Percentiles rank a stretch among this genome's conserved stretches.
These are phyloP conservation scores for Phoeniculus purpureus DNA, from an alignment of 2,797 vertebrate genomes.

Conservation along the genomic window DNA sequence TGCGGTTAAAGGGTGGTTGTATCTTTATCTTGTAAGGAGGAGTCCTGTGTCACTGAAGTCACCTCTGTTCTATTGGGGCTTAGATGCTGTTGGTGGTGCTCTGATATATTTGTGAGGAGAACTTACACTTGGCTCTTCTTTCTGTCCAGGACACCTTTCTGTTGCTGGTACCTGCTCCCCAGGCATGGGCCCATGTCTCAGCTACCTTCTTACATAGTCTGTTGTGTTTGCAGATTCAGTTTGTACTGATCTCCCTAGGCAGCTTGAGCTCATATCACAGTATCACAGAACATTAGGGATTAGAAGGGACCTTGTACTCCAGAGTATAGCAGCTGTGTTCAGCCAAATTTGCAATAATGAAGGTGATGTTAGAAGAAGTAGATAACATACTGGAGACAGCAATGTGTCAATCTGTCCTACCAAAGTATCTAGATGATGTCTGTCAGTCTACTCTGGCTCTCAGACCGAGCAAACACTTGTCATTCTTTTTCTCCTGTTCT, in stretches of 20 bases:
- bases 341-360: not conserved
- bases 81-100: not conserved
- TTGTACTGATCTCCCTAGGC: not conserved
- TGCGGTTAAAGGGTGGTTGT: not conserved
- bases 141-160: not conserved
- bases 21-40: not conserved
- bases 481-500: not conserved
- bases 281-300: too few species aligned
- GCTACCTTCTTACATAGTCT: not conserved
- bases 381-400: not conserved
- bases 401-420: not conserved
- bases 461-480: not conserved
- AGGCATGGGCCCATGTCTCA: not conserved
- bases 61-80: not conserved
- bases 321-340: not conserved
- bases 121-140: not conserved
- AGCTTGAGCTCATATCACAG: too few species aligned
- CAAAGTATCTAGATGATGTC: not conserved
- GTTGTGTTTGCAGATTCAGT: not conserved
- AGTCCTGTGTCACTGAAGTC: not conserved
- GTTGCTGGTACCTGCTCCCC: not conserved
- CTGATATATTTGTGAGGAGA: not conserved
- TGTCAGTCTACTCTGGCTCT: not conserved
- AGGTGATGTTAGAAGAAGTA: not conserved
- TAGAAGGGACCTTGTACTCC: not conserved